A percentile compares a stretch with the other conserved stretches of the same genome.
Conservation (phyloP, 1,140 invertebrate species). For the Gyrodactylus bullatarudis region DNA sequence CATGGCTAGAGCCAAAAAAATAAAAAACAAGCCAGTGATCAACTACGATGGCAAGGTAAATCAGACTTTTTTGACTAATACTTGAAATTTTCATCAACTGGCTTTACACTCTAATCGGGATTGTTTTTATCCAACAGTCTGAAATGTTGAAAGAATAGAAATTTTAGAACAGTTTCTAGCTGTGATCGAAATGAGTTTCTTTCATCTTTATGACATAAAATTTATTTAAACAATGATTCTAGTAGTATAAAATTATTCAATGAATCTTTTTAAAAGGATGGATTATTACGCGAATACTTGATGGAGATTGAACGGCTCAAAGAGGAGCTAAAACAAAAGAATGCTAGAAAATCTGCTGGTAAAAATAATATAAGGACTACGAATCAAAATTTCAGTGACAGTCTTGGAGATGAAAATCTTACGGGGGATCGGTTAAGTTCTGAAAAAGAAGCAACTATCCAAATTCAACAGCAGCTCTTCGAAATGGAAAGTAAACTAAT, state of each 20-base stretch:
- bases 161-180: no score
- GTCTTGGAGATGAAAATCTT: not conserved
- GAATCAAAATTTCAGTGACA: no score
- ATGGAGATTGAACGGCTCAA: conserved; percentile 66
- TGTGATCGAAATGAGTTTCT: no score
- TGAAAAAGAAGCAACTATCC: not conserved
- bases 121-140: no score
- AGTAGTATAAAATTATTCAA: not conserved
- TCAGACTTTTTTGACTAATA: no score
- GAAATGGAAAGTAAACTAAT: not conserved
- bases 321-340: conserved; percentile 31
- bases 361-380: not conserved
- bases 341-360: not conserved
- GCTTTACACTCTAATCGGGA: no score
- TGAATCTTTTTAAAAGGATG: conserved; percentile 34
- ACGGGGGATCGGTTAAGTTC: not conserved
- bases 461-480: not conserved
- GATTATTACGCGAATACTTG: conserved; percentile 65
- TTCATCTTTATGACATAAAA: not conserved
- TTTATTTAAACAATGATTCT: not conserved
- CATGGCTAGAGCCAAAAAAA: conserved; percentile 66
- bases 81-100: no score
- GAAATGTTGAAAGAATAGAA: no score
- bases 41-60: conserved; percentile 68
- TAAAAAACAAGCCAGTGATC: conserved; percentile 69